Conservation (phyloP, 2,888 invertebrate genomes). For the Myopa testacea region DNA sequence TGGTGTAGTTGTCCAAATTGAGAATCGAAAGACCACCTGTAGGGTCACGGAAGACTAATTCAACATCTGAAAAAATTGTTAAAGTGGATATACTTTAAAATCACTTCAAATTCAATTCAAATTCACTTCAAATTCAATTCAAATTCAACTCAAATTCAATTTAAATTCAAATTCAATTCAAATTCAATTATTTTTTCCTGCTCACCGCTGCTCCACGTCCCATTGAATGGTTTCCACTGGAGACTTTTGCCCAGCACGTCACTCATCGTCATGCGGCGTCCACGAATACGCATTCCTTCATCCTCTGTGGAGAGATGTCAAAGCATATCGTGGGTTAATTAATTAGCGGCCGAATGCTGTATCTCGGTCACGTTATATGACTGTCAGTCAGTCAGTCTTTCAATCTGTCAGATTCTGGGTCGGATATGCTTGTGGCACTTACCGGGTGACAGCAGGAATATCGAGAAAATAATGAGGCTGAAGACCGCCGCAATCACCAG, state of each 20-base stretch:
- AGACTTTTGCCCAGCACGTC: constrained; percentile 75
- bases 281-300: constrained; percentile 77
- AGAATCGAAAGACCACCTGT: constrained; percentile 84
- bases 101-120: too few relatives aligned
- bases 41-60: constrained; percentile 81
- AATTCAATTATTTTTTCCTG: not conserved
- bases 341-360: not conserved
- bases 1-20: constrained; percentile 81
- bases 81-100: not conserved
- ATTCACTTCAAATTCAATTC: too few relatives aligned
- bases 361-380: not conserved
- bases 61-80: constrained; percentile 73
- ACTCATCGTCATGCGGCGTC: constrained; percentile 77
- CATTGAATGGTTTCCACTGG: constrained; percentile 77
- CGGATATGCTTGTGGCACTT: constrained; percentile 39
- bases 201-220: constrained; percentile 79
- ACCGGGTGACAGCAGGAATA: constrained; percentile 86
- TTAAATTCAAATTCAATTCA: too few relatives aligned
- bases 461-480: constrained; percentile 90
- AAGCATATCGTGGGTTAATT: constrained; percentile 6
- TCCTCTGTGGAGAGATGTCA: constrained; percentile 58
- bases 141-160: too few relatives aligned
- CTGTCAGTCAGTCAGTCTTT: not conserved
- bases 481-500: constrained; percentile 90
- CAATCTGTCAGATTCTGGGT: constrained; percentile 1